Conservation (phyloP, 2,888 invertebrate species). For the Sialis fuliginosa region DNA sequence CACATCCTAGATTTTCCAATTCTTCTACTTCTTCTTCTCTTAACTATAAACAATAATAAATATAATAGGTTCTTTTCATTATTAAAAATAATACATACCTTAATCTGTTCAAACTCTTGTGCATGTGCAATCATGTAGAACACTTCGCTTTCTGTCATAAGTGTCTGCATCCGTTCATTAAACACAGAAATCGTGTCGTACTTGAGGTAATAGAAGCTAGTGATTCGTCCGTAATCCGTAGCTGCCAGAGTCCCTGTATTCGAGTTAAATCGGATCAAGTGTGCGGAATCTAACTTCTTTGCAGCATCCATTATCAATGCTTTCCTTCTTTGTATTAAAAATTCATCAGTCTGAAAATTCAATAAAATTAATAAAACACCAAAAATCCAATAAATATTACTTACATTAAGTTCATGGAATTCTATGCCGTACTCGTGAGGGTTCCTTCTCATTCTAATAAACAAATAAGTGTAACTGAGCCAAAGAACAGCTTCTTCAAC, state of each 20-base stretch:
- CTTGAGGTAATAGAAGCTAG: constrained; percentile 95
- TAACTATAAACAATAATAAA: constrained; percentile 31
- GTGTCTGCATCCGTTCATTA: constrained; percentile 60
- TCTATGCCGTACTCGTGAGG: constrained; percentile 59
- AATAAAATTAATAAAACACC: constrained; percentile 2
- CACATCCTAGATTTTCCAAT: constrained; percentile 54
- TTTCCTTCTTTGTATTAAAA: constrained; percentile 56
- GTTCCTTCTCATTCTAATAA: constrained; percentile 85
- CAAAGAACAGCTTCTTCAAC: constrained; percentile 93
- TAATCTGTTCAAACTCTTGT: constrained; percentile 90
- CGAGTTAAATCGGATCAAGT: constrained; percentile 85
- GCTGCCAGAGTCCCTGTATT: constrained; percentile 63
- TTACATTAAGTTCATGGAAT: constrained; percentile 39
- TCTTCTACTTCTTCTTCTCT: constrained; percentile 92
- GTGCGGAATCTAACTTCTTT: constrained; percentile 71
- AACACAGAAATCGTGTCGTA: constrained; percentile 88
- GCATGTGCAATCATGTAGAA: constrained; percentile 83
- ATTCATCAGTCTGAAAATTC: constrained; percentile 45
- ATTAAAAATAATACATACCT: constrained; percentile 31
- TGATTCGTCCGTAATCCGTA: constrained; percentile 85
- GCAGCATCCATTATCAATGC: constrained; percentile 68
- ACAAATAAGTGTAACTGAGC: constrained; percentile 94
- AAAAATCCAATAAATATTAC: constrained; percentile 5
- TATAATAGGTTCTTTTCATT: constrained; percentile 1
- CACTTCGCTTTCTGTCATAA: constrained; percentile 75